phyloP scores from a whole-genome alignment of 2,888 invertebrate genomes.

The Folsomia candida region DNA sequence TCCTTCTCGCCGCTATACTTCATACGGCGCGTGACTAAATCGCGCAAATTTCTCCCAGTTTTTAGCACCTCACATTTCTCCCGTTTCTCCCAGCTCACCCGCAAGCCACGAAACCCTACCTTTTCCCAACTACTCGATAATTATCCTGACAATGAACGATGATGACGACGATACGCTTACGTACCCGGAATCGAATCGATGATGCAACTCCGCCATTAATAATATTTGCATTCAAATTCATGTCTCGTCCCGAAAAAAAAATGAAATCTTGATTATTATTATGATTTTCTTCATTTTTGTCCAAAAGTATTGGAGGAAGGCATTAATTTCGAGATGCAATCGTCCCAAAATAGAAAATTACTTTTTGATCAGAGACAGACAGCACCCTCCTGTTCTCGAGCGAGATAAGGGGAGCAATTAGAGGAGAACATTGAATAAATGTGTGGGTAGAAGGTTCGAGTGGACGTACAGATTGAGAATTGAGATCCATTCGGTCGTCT shows the following conservation, averaged over 20 bases:
- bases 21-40: too few species aligned
- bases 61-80: too few species aligned
- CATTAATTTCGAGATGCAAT: neutral
- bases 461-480: neutral
- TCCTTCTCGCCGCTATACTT: too few species aligned
- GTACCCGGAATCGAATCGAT: too few species aligned
- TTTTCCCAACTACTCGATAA: too few species aligned
- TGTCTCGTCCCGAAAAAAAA: neutral
- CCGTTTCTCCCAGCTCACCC: too few species aligned
- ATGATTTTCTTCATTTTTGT: neutral
- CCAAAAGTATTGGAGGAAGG: neutral
- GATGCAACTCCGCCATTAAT: too few species aligned
- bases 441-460: neutral
- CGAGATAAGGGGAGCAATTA: slow-evolving; percentile 5
- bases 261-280: neutral
- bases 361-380: neutral
- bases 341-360: neutral
- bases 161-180: too few species aligned
- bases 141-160: too few species aligned
- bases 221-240: neutral
- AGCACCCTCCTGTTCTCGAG: neutral
- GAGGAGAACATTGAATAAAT: neutral
- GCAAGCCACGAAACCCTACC: too few species aligned
- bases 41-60: too few species aligned
- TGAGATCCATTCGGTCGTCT: neutral